These are phyloP conservation scores for Tonatia bakeri DNA, from an alignment of 2,113 vertebrate species.

Conservation along the genomic window DNA sequence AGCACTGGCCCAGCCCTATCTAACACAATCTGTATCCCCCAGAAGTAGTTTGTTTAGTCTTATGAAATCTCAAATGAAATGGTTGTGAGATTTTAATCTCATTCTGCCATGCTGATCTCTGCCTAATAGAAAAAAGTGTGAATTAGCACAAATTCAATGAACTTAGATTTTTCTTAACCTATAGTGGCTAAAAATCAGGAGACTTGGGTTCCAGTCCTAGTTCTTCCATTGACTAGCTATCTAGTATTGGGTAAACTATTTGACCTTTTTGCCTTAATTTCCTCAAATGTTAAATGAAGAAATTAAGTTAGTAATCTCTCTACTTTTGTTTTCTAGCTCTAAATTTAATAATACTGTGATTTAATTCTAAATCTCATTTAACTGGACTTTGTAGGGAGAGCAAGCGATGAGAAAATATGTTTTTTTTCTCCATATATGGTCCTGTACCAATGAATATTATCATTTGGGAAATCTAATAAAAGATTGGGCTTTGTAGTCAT, in stretches of 20 bases:
- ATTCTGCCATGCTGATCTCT: neutral
- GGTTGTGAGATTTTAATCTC: constrained; percentile 12
- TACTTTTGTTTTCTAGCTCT: neutral
- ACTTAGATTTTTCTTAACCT: neutral
- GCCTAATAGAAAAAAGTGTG: neutral
- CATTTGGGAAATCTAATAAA: neutral
- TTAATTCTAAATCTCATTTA: constrained; percentile 32
- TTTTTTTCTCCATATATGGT: neutral
- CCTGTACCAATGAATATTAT: neutral
- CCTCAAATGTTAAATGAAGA: constrained; percentile 4
- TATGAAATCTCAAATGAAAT: neutral
- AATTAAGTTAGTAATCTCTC: neutral
- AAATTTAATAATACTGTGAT: neutral
- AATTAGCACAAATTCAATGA: neutral
- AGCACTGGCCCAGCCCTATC: neutral
- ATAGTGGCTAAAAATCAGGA: neutral
- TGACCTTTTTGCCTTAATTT: neutral
- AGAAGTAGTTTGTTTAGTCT: neutral
- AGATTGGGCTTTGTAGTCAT: neutral
- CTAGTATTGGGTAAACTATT: neutral
- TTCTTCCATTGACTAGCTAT: neutral
- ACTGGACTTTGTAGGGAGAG: neutral
- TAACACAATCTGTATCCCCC: neutral
- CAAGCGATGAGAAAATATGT: neutral
- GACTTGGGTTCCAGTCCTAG: neutral